phyloP scores from a whole-genome alignment of 2,797 vertebrate genomes.

The Poeciliopsis paucimaculata region DNA sequence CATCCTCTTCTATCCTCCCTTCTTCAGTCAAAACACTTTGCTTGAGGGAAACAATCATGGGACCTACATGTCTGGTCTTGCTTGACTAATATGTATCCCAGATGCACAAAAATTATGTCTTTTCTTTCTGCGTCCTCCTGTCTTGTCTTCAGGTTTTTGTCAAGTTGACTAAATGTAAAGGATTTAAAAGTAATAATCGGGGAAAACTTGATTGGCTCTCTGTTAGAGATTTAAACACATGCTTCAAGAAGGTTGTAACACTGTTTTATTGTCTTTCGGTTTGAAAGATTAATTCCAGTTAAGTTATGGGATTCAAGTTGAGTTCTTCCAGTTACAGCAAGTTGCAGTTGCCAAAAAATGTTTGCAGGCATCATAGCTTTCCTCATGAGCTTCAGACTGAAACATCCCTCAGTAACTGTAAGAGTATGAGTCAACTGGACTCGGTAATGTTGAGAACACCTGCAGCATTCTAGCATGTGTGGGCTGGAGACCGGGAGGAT shows the following conservation, averaged over 20 bases:
- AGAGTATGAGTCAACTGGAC: conserved; percentile 29
- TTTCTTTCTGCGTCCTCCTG: conserved; percentile 27
- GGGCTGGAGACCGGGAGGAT: conserved; percentile 47
- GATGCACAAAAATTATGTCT: conserved; percentile 56
- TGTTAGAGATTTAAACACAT: not conserved
- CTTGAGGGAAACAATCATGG: conserved; percentile 67
- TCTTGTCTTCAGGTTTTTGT: conserved; percentile 36
- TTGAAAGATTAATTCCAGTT: conserved; percentile 5
- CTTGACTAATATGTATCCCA: conserved; percentile 75
- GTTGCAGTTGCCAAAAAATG: not conserved
- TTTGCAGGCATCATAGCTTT: conserved; percentile 11
- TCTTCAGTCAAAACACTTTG: conserved; percentile 60
- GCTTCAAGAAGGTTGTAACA: not conserved
- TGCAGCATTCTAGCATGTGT: conserved; percentile 59
- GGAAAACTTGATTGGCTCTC: not conserved
- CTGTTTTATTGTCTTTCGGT: not conserved
- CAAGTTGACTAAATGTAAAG: conserved; percentile 20
- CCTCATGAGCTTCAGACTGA: conserved; percentile 36
- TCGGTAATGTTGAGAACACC: conserved; percentile 53
- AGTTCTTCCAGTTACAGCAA: conserved; percentile 11
- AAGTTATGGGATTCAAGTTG: conserved; percentile 19
- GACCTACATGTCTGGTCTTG: conserved; percentile 67
- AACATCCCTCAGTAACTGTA: conserved; percentile 25
- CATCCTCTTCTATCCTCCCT: conserved; percentile 44
- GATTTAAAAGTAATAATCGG: not conserved